phyloP scores from a whole-genome alignment of 2,113 vertebrate genomes.

The Daphoenositta chrysoptera region DNA sequence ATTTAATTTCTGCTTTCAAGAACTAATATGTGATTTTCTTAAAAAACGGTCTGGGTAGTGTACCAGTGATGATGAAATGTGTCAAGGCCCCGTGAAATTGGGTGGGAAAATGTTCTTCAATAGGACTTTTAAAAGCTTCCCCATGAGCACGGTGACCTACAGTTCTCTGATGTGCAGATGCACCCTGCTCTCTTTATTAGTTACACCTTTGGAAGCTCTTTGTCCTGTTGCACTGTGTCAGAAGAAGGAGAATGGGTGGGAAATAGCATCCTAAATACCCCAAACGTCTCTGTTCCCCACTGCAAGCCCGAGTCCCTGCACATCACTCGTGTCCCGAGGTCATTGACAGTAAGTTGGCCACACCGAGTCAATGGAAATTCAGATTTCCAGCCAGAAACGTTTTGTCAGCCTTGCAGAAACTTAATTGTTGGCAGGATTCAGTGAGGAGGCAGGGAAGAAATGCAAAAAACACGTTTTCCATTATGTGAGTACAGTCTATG shows the following conservation, averaged over 20 bases:
- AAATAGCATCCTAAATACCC: not conserved
- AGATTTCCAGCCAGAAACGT: not conserved
- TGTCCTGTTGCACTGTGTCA: not conserved
- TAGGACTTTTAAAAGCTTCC: not conserved
- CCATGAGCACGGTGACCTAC: not conserved
- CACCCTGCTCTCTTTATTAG: not conserved
- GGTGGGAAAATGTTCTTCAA: not conserved
- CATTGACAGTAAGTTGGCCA: not conserved
- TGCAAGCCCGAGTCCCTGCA: not conserved
- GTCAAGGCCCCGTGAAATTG: not conserved
- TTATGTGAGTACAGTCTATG: not conserved
- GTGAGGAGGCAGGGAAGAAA: not conserved
- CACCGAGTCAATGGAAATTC: rapidly evolving
- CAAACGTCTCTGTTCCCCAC: not conserved
- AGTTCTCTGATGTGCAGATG: not conserved
- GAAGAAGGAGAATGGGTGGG: not conserved
- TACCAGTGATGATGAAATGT: not conserved
- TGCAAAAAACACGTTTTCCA: not conserved
- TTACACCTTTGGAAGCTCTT: not conserved
- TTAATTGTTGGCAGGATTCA: not conserved
- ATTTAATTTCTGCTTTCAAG: not conserved
- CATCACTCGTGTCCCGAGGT: not conserved
- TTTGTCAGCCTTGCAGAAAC: not conserved
- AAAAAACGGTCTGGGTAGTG: not conserved
- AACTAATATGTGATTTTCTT: not conserved